phyloP scores from a whole-genome alignment of 2,797 vertebrate genomes.

The Anniella stebbinsi region DNA sequence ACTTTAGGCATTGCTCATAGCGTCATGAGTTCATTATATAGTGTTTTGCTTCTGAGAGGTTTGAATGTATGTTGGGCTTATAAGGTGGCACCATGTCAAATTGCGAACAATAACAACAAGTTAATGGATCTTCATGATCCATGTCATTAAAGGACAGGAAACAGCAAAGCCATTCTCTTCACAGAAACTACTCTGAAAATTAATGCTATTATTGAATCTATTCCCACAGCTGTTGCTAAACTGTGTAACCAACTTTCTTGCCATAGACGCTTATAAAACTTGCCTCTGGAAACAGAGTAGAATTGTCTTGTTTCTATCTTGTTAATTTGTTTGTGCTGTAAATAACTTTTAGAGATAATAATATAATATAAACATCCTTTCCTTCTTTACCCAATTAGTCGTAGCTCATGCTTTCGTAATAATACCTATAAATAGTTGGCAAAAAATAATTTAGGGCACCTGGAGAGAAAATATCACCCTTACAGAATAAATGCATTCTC shows the following conservation, averaged over 20 bases:
- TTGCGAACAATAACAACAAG: conserved; percentile 39
- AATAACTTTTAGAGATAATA: conserved; percentile 52
- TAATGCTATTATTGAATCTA: conserved; percentile 74
- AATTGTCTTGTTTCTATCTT: background rate
- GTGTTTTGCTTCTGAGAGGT: background rate
- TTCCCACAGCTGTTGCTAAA: conserved; percentile 64
- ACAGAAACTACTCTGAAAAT: conserved; percentile 57
- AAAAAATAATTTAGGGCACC: conserved; percentile 9
- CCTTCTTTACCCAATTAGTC: conserved; percentile 59
- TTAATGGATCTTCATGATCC: conserved; percentile 41
- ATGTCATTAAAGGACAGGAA: conserved; percentile 52
- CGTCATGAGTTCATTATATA: background rate
- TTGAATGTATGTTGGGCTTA: background rate
- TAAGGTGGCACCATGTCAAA: conserved; percentile 26
- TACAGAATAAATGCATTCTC: background rate
- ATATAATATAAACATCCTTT: conserved; percentile 53
- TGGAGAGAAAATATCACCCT: conserved; percentile 3
- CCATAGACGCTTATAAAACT: background rate
- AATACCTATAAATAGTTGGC: conserved; percentile 11
- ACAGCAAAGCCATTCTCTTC: conserved; percentile 57
- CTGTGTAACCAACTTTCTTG: conserved; percentile 68
- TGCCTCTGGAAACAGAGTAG: background rate
- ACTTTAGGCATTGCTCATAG: conserved; percentile 60
- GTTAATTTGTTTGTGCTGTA: conserved; percentile 66
- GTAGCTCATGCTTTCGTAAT: conserved; percentile 33